Percentiles rank a stretch among this genome's conserved stretches.
phyloP scores from a whole-genome alignment of 2,113 vertebrate species.

The Serinus canaria region DNA sequence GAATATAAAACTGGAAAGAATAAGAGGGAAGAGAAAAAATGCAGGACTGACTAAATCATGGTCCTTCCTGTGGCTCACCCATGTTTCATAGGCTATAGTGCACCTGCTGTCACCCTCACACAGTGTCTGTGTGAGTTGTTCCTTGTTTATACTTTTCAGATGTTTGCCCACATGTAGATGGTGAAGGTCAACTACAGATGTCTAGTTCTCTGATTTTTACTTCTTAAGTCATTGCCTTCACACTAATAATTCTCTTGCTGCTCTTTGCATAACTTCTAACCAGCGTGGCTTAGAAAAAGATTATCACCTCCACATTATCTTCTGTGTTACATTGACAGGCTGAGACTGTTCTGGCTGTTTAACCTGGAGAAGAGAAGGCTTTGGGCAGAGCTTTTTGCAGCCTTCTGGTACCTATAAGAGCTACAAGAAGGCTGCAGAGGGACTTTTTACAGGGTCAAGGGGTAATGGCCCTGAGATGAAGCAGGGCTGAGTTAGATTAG shows the following conservation, averaged over 20 bases:
- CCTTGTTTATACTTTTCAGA: background rate
- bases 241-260: background rate
- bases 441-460: background rate
- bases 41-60: background rate
- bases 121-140: background rate
- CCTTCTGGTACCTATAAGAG: background rate
- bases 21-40: background rate
- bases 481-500: background rate
- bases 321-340: background rate
- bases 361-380: background rate
- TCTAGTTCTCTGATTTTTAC: background rate
- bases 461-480: background rate
- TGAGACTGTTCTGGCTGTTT: background rate
- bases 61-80: background rate
- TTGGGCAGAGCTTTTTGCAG: background rate
- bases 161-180: background rate
- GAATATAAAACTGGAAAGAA: background rate
- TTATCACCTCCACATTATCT: background rate
- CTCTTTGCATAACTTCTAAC: background rate
- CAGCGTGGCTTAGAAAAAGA: background rate
- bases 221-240: background rate
- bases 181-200: background rate
- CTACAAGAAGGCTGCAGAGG: background rate
- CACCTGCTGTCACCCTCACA: background rate
- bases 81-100: background rate